Conservation (phyloP, 2,113 vertebrate genomes). For the Psammodynastes pulverulentus region DNA sequence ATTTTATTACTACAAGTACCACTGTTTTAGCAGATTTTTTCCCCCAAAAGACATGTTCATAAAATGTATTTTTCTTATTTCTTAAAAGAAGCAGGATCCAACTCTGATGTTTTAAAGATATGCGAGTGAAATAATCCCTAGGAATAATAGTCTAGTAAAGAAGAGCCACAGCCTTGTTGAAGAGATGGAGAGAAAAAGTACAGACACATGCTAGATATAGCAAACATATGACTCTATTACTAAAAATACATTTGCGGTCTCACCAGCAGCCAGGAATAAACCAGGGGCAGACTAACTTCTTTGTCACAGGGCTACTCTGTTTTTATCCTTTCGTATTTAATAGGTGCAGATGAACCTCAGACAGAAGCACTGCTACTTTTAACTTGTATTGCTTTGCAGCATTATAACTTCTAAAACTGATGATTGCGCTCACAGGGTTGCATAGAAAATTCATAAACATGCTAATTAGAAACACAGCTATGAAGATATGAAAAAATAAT, state of each 20-base stretch:
- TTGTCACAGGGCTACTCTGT: conserved; percentile 23
- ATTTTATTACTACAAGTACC: background rate
- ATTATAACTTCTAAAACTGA: background rate
- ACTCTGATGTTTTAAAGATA: background rate
- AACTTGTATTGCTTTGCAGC: background rate
- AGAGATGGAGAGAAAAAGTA: conserved; percentile 9
- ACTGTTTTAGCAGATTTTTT: background rate
- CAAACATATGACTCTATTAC: conserved; percentile 67
- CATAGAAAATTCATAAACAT: background rate
- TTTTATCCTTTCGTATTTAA: conserved; percentile 28
- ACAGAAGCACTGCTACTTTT: no score
- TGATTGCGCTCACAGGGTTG: background rate
- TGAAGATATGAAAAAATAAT: background rate
- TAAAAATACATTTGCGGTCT: conserved; percentile 70
- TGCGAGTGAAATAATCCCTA: background rate
- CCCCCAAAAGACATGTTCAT: background rate
- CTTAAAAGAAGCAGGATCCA: background rate
- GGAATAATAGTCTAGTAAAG: background rate
- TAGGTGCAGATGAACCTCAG: background rate
- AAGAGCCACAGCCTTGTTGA: background rate
- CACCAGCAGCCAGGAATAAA: conserved; percentile 62
- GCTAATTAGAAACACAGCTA: background rate
- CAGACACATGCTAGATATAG: conserved; percentile 45
- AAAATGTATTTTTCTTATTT: background rate
- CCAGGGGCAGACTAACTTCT: background rate